Base-by-base conservation (phyloP, 2,113 vertebrate genomes). In the Sclerurus mexicanus region DNA sequence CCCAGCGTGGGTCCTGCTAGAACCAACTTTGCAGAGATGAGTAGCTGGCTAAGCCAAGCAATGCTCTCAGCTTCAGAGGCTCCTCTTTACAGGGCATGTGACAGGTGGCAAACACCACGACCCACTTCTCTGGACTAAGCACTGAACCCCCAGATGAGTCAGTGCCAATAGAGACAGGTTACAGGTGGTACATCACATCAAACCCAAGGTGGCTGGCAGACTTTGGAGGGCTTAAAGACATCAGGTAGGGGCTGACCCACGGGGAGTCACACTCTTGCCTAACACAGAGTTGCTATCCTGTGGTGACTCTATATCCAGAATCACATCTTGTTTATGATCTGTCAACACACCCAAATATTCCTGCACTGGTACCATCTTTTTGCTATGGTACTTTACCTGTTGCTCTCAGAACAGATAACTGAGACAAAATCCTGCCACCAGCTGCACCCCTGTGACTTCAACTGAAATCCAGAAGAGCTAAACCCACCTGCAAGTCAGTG, bases 71-170 rank as follows among this genome's bases (percentile, higher is more conserved):
- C n/a, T 30, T 47, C 47, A 80, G 46, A 89, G 37, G 21, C 53
- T 30, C 8, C 7, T 56, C 20, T 30, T 39, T 13, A 10, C 12
- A 13, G 53, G 33, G 23, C 76, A 47, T 1, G 0, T 7, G n/a
- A 21, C 1, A 3, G 44, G 30, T 42, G 52, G 23, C 49, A 73
- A 59, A 69, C 17, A 30, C 12, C 3, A 17, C 1, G 9, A 63
- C 4, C 2, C 47, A 42, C 13, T 0, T 0, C 33, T 27, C 50
- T 2, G 2, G 30, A 13, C 23, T 52, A 62, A 85, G 19, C 21
- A 18, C 39, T 64, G 49, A 84, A 16, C 30, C 12, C 5, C 27
- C 40, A 86, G 64, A 35, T 0, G 0, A 6, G 49, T 9, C 73
- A 76, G 16, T 52, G 37, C 13, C 2, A 0, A 47, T 17, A 68